Percentiles rank a stretch among this genome's conserved stretches.
Evolutionary conservation across 2,113 vertebrate species (phyloP).

Genomic region (Parus major): DNA sequence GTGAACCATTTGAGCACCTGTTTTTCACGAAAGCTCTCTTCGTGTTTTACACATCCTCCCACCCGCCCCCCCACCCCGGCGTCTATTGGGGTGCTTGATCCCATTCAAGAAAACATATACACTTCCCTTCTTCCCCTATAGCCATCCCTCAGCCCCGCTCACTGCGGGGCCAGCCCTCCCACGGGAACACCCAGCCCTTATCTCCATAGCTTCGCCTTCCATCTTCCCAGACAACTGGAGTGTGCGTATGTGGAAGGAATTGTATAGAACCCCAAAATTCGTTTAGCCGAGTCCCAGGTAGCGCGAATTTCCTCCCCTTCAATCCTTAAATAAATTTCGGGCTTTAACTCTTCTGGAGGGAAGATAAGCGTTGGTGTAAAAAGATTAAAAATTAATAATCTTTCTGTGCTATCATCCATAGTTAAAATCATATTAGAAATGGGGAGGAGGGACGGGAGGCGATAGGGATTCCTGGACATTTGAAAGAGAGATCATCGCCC

Average conservation of each 20-base stretch:
- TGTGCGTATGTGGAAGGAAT: not conserved
- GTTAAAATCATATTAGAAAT: not conserved
- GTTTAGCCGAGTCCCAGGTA: not conserved
- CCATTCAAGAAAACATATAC: not conserved
- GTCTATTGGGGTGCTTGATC: not conserved
- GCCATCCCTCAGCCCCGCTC: not conserved
- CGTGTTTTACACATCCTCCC: not conserved
- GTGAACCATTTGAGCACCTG: constrained; percentile 30
- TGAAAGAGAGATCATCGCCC: not conserved
- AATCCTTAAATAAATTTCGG: not conserved
- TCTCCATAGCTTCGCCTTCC: not conserved
- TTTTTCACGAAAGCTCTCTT: constrained; percentile 40
- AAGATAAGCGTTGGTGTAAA: not conserved
- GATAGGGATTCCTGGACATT: not conserved
- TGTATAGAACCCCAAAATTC: not conserved
- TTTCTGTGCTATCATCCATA: not conserved
- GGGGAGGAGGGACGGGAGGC: not conserved
- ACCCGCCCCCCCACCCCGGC: not conserved
- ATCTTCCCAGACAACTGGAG: not conserved
- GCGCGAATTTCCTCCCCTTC: not conserved
- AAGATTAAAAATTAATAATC: not conserved
- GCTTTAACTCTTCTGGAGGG: not conserved
- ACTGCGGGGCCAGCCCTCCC: not conserved
- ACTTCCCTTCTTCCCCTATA: not conserved
- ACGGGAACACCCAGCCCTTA: not conserved